phyloP scores from a whole-genome alignment of 2,888 invertebrate genomes.

The Dicranocentrus wangi region DNA sequence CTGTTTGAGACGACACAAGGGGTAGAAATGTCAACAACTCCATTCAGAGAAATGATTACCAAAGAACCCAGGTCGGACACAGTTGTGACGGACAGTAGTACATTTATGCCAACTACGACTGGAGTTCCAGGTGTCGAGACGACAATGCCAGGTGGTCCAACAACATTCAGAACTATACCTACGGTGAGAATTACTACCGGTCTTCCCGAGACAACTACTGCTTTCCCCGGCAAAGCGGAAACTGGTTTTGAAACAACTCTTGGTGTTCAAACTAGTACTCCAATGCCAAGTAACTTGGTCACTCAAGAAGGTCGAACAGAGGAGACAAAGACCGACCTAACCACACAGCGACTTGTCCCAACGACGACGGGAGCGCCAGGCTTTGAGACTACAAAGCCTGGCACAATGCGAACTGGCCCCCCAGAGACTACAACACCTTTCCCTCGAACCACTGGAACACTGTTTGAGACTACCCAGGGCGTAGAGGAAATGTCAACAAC shows the following conservation, averaged over 20 bases:
- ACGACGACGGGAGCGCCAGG: too few relatives aligned
- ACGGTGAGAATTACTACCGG: background rate
- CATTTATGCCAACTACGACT: slow-evolving; percentile 6
- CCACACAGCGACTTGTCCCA: slow-evolving; percentile 39
- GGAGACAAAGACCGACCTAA: slow-evolving; percentile 7
- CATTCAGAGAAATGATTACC: too few relatives aligned
- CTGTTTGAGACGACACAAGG: slow-evolving; percentile 19
- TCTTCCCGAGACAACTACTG: too few relatives aligned
- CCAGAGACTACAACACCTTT: background rate
- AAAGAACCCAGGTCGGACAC: background rate
- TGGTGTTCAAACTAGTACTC: background rate
- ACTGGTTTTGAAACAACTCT: slow-evolving; percentile 5
- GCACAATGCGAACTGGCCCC: too few relatives aligned
- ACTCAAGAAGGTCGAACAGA: background rate
- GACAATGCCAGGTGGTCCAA: too few relatives aligned
- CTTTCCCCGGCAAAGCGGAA: slow-evolving; percentile 1
- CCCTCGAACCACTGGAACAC: background rate
- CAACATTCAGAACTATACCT: background rate
- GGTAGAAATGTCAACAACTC: too few relatives aligned
- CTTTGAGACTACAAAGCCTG: too few relatives aligned
- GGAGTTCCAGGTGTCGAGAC: background rate
- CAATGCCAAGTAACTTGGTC: background rate
- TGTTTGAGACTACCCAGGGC: slow-evolving; percentile 20
- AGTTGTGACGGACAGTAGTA: slow-evolving; percentile 17
- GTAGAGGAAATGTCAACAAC: background rate